Conservation (phyloP, 2,888 invertebrate species). For the Camponotus fellah region DNA sequence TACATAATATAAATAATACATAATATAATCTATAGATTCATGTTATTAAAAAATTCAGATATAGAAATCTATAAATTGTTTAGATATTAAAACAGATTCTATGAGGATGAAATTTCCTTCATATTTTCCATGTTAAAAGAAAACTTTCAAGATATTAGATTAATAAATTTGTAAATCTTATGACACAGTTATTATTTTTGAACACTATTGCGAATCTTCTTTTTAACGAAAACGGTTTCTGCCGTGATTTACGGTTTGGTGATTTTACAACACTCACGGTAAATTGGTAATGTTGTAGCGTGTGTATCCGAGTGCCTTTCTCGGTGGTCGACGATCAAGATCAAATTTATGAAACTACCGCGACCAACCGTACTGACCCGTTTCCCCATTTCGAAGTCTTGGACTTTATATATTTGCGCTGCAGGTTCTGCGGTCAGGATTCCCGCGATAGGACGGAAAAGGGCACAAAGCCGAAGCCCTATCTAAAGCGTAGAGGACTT, state of each 20-base stretch:
- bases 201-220: neutral
- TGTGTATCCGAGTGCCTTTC: constrained; percentile 2
- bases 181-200: neutral
- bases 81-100: neutral
- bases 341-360: constrained; percentile 56
- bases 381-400: constrained; percentile 50
- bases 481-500: constrained; percentile 39
- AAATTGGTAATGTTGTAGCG: constrained; percentile 8
- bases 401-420: constrained; percentile 55
- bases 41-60: neutral
- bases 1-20: no score
- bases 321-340: constrained; percentile 12
- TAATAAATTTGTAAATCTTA: constrained; percentile 23
- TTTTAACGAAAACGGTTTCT: neutral
- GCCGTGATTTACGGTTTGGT: neutral
- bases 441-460: constrained; percentile 33
- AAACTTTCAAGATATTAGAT: neutral
- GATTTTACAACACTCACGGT: neutral
- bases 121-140: neutral
- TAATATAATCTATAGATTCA: neutral
- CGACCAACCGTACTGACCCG: constrained; percentile 28
- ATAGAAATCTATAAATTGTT: neutral
- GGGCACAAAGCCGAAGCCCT: constrained; percentile 49
- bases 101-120: neutral
- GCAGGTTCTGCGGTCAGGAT: constrained; percentile 40